phyloP scores from a whole-genome alignment of 1,140 invertebrate genomes.

The Platorchestia sp. region DNA sequence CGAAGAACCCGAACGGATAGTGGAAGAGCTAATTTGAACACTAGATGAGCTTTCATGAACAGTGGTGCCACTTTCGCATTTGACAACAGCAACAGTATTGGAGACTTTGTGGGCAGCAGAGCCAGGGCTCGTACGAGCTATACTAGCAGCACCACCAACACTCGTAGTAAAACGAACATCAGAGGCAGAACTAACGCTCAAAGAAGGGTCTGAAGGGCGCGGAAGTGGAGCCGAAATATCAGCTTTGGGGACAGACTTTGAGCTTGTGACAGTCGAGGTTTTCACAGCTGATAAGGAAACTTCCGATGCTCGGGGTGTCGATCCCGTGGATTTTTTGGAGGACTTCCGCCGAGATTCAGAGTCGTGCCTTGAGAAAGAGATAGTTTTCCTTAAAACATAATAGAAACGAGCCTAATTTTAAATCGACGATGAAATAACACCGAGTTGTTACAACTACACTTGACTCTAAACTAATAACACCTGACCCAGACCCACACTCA shows the following conservation, averaged over 20 bases:
- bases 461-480: too few relatives aligned
- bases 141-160: too few relatives aligned
- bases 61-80: background rate
- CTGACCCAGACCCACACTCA: too few relatives aligned
- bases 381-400: background rate
- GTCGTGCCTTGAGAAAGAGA: background rate
- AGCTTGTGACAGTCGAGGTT: background rate
- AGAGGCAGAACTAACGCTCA: background rate
- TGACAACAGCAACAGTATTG: background rate
- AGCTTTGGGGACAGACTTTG: background rate
- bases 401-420: background rate
- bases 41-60: too few relatives aligned
- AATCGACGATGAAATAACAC: too few relatives aligned
- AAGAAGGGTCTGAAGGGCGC: background rate
- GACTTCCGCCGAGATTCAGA: background rate
- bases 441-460: too few relatives aligned
- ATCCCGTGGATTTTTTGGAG: constrained; percentile 1
- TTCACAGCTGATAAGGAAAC: background rate
- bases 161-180: background rate
- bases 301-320: background rate
- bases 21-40: too few relatives aligned
- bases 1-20: too few relatives aligned
- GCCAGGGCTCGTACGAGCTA: background rate
- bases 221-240: background rate
- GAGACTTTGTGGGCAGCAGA: background rate